Base-by-base conservation (phyloP, 2,888 invertebrate species). In the Spatulosminthurus flaviceps region DNA sequence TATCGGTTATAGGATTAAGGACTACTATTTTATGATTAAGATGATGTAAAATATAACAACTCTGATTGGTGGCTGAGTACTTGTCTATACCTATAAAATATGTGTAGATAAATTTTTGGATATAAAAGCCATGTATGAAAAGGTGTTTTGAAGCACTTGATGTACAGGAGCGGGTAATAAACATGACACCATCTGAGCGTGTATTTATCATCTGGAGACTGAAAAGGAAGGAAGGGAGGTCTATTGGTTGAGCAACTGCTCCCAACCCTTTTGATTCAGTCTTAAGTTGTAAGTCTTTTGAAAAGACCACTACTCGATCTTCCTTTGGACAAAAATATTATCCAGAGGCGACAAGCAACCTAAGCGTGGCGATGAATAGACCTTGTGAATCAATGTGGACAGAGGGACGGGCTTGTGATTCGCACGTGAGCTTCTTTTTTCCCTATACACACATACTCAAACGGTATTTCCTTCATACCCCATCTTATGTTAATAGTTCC, bases 221-320 rank as follows among this genome's bases (percentile, higher is more conserved):
- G 51, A n/a, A n/a, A 51, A 51, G 51, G 51, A 51, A n/a, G 51
- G 51, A 34, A 34, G 9, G 51, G 9, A 2, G n/a, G 51, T 51
- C 51, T 51, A 51, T 51, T 51, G 16, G 16, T 4, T 34, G 34
- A 16, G 4, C 51, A n/a, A n/a, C n/a, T n/a, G n/a, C n/a, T n/a
- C n/a, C n/a, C 16, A 51, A 51, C 51, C 51, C 51, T 51, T 51
- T 51, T 51, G 51, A 51, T 51, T 51, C 51, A 51, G 19, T 51
- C 51, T 51, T 51, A n/a, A 51, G 51, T 19, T 11, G n/a, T n/a
- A n/a, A n/a, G n/a, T n/a, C 16, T 19, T 51, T 51, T 51, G 51
- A 51, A 51, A 51, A 51, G 51, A n/a, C n/a, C n/a, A n/a, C 51
- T 51, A 51, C 51, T 51, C 51, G 51, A 51, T 51, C 51, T 51